These are phyloP conservation scores for Decapterus maruadsi DNA, from an alignment of 2,797 vertebrate species.

Conservation along the genomic window DNA sequence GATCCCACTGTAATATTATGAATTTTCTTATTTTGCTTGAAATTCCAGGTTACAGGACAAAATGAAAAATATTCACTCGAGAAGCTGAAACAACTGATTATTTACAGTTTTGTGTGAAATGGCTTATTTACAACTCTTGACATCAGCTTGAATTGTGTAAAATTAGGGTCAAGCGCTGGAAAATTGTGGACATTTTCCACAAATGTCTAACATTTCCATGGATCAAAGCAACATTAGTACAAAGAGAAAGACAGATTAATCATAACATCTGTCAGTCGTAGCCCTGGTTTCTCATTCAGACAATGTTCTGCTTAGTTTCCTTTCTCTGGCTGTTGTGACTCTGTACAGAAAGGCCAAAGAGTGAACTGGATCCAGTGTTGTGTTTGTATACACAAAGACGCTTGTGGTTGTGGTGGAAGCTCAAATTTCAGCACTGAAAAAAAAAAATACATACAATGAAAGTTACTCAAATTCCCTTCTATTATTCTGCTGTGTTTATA, in stretches of 20 bases:
- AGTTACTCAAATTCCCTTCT: slow-evolving; percentile 4
- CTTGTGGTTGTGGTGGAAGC: neutral
- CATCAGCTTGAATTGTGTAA: neutral
- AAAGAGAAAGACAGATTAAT: neutral
- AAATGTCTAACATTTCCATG: neutral
- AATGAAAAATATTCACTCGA: neutral
- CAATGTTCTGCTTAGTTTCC: neutral
- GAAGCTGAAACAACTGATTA: neutral
- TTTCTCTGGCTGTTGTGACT: neutral
- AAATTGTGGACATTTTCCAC: neutral
- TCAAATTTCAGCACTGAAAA: neutral
- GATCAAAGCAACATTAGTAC: neutral
- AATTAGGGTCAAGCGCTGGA: neutral
- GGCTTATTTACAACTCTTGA: neutral
- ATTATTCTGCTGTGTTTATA: slow-evolving; percentile 8
- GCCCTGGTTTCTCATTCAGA: neutral
- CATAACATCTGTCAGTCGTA: neutral
- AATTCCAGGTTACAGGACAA: neutral
- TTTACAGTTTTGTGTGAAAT: neutral
- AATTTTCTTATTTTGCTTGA: neutral
- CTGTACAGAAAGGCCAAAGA: slow-evolving; percentile 1
- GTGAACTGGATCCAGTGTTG: slow-evolving; percentile 14
- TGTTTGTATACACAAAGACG: slow-evolving; percentile 11
- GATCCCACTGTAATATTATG: too few species aligned
- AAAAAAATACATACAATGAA: slow-evolving; percentile 10